Conservation (phyloP, 2,113 vertebrate species). For the Dasyornis broadbenti region DNA sequence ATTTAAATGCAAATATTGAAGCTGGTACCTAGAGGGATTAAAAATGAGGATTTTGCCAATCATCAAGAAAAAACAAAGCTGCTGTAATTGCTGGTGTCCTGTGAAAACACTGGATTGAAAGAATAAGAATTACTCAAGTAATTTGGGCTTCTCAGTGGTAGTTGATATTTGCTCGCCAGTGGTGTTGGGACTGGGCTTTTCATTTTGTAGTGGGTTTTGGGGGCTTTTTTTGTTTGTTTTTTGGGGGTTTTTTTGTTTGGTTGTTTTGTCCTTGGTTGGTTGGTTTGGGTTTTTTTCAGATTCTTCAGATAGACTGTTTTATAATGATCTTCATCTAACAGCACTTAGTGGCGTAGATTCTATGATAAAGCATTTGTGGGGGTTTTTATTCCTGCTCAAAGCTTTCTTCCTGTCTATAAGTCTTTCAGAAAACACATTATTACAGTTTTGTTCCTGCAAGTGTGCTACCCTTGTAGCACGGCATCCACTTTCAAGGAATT, state of each 20-base stretch:
- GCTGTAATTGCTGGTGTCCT: background rate
- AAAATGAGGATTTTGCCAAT: background rate
- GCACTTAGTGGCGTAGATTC: background rate
- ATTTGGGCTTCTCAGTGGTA: background rate
- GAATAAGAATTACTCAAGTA: background rate
- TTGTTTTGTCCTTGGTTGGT: too few species aligned
- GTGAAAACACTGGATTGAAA: background rate
- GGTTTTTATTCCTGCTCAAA: background rate
- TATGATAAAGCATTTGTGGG: background rate
- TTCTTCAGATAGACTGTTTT: background rate
- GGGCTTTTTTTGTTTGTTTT: background rate
- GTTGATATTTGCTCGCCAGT: background rate
- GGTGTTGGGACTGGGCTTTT: background rate
- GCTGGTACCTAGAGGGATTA: background rate
- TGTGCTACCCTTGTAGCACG: background rate
- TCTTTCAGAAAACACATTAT: background rate
- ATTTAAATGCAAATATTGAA: background rate
- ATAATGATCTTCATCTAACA: background rate
- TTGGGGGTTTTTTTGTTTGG: background rate
- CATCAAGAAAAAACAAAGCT: background rate
- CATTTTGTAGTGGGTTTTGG: fast-evolving
- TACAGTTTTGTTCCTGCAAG: background rate
- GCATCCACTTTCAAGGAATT: background rate
- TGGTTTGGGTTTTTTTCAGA: background rate
- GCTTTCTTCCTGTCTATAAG: background rate